Conservation (phyloP, 2,888 invertebrate genomes). For the Atethmia centrago region DNA sequence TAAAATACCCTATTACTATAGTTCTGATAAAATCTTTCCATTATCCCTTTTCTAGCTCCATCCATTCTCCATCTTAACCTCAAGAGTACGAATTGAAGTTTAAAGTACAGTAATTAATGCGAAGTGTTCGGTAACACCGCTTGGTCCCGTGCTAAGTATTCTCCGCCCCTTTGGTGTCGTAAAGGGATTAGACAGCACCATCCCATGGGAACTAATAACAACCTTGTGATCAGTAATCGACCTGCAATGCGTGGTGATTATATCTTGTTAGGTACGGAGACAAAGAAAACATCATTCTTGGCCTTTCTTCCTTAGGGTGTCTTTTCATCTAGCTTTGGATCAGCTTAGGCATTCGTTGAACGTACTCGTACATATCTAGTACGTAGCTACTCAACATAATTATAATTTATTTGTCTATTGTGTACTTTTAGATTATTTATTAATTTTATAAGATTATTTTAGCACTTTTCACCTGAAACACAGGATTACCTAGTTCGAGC, state of each 20-base stretch:
- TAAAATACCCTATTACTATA: no score
- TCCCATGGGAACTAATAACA: conserved; percentile 36
- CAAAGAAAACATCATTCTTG: neutral
- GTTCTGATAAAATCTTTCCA: neutral
- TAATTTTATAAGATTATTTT: no score
- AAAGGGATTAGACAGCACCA: conserved; percentile 42
- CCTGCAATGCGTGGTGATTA: conserved; percentile 37
- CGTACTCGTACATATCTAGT: no score
- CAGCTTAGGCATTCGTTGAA: neutral
- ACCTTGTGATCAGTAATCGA: conserved; percentile 36
- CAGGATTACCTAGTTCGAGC: no score
- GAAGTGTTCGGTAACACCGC: conserved; percentile 40
- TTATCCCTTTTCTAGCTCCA: neutral
- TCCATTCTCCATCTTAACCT: neutral
- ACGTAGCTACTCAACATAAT: no score
- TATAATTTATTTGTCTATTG: no score
- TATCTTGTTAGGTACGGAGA: neutral
- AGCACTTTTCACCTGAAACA: no score
- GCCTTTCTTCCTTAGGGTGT: neutral
- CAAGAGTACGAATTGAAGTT: conserved; percentile 20
- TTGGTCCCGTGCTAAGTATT: conserved; percentile 29
- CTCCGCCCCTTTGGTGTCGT: conserved; percentile 58
- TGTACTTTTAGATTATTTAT: no score
- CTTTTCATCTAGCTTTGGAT: neutral
- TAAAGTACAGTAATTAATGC: conserved; percentile 48